Percentiles rank a stretch among this genome's conserved stretches.
phyloP scores from a whole-genome alignment of 2,888 invertebrate genomes.

The Tridacna gigas region DNA sequence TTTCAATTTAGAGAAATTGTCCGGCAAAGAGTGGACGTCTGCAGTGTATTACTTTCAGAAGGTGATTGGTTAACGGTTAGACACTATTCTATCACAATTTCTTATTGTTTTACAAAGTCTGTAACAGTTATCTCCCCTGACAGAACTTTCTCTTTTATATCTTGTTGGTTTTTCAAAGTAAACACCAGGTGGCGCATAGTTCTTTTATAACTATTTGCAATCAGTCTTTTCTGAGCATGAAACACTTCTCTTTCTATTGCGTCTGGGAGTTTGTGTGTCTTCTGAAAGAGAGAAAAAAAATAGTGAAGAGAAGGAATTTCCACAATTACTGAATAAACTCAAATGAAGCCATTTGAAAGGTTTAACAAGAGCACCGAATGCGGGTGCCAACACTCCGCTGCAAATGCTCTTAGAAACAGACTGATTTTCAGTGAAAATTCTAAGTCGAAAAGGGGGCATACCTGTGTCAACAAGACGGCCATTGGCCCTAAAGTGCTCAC shows the following conservation, averaged over 20 bases:
- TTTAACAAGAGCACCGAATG: no score
- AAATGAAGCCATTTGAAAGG: no score
- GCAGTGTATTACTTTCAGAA: not conserved
- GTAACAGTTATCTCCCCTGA: conserved; percentile 72
- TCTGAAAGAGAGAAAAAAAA: conserved; percentile 60
- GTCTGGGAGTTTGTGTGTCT: conserved; percentile 68
- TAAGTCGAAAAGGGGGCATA: no score
- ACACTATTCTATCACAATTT: conserved; percentile 43
- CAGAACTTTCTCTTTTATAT: conserved; percentile 70
- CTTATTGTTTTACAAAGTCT: conserved; percentile 70
- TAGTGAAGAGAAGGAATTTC: not conserved
- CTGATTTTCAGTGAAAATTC: no score
- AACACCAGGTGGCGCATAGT: conserved; percentile 79
- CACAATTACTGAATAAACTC: no score
- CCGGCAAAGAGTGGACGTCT: not conserved
- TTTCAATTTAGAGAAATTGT: no score
- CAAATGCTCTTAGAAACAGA: no score
- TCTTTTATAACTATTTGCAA: conserved; percentile 70
- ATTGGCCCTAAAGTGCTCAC: no score
- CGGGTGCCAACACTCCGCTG: no score
- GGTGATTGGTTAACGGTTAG: not conserved
- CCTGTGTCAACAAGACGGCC: no score
- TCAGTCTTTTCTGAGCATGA: conserved; percentile 68
- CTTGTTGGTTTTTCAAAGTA: conserved; percentile 73
- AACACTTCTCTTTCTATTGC: conserved; percentile 79